Evolutionary conservation across 2,888 invertebrate genomes (phyloP).

Genomic region (Drosophila demipolita): DNA sequence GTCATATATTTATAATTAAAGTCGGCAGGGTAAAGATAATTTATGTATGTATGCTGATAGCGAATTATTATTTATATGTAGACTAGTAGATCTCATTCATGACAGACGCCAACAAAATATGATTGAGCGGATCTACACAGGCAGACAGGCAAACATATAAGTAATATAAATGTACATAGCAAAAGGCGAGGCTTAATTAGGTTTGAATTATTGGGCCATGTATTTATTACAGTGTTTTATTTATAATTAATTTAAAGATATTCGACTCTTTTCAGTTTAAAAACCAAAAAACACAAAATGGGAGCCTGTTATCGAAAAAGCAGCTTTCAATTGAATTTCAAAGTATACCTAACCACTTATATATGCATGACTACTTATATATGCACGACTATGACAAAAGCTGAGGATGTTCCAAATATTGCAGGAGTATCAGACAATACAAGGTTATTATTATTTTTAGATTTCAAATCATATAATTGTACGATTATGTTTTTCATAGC

Average conservation of each 20-base stretch:
- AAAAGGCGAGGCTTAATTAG: neutral
- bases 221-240: neutral
- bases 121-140: neutral
- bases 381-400: slow-evolving; percentile 9
- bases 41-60: slow-evolving; percentile 28
- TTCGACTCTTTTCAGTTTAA: slow-evolving; percentile 34
- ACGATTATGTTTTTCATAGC: neutral
- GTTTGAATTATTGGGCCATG: neutral
- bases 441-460: slow-evolving; percentile 12
- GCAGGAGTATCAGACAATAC: neutral
- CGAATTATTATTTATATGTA: slow-evolving; percentile 10
- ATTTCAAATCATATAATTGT: neutral
- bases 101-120: slow-evolving; percentile 21
- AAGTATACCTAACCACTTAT: slow-evolving; percentile 13
- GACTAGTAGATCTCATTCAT: slow-evolving; percentile 2
- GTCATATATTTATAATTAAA: slow-evolving; percentile 47
- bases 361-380: slow-evolving; percentile 17
- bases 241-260: neutral
- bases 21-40: slow-evolving; percentile 40
- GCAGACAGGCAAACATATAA: neutral
- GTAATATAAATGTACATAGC: neutral
- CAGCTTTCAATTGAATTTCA: slow-evolving; percentile 1
- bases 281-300: slow-evolving; percentile 24
- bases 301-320: slow-evolving; percentile 9
- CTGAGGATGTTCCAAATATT: slow-evolving; percentile 25